phyloP scores from a whole-genome alignment of 2,113 vertebrate genomes.

The Onychorhynchus coronatus region DNA sequence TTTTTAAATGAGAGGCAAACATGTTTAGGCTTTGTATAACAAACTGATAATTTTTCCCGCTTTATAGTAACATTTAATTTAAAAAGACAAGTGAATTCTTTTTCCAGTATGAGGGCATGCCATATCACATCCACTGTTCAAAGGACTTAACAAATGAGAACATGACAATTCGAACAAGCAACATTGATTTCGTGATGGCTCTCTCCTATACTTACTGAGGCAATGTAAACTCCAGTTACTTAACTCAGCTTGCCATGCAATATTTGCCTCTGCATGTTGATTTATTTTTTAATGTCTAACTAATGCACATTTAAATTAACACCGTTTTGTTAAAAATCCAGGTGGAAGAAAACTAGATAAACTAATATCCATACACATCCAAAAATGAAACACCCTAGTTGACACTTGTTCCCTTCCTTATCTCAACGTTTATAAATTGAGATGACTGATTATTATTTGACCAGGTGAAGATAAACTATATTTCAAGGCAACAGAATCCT shows the following conservation, averaged over 20 bases:
- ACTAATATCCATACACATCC: not conserved
- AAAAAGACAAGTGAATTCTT: not conserved
- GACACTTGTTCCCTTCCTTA: not conserved
- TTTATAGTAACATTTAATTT: not conserved
- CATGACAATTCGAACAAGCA: not conserved
- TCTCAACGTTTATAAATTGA: not conserved
- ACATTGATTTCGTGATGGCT: not conserved
- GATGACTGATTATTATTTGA: not conserved
- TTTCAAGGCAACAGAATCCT: not conserved
- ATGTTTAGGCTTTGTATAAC: not conserved
- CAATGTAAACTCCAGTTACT: not conserved
- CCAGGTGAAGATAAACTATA: not conserved
- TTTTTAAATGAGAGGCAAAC: slow-evolving; percentile 1
- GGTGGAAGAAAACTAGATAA: not conserved
- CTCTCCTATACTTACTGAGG: not conserved
- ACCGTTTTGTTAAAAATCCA: not conserved
- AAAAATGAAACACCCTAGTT: not conserved
- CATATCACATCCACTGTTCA: not conserved
- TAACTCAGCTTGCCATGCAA: not conserved
- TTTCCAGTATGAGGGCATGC: not conserved
- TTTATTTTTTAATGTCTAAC: slow-evolving; percentile 12
- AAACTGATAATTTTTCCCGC: not conserved
- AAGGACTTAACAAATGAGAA: not conserved
- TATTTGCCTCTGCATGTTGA: not conserved
- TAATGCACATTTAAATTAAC: slow-evolving; percentile 10